These are phyloP conservation scores for Holothuria leucospilota DNA, from an alignment of 53 echinoderm and acorn worm genomes.

Conservation along the genomic window DNA sequence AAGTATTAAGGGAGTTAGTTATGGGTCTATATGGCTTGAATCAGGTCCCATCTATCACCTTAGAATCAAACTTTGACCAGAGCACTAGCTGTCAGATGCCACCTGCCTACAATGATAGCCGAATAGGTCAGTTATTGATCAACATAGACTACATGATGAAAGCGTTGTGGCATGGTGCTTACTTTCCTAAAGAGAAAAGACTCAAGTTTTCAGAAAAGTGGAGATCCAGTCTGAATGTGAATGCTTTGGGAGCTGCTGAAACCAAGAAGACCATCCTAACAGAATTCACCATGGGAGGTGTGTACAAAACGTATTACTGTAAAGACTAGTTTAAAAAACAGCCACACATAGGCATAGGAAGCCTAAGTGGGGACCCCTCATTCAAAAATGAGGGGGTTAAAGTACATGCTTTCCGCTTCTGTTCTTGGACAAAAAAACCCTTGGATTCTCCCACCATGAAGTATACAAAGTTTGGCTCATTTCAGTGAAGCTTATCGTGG, in stretches of 20 bases:
- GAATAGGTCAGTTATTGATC: constrained; percentile 83
- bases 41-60: constrained; percentile 76
- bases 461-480: too few species aligned
- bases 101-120: constrained; percentile 89
- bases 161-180: constrained; percentile 89
- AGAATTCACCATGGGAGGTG: constrained; percentile 92
- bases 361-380: too few species aligned
- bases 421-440: too few species aligned
- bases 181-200: constrained; percentile 92
- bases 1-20: constrained; percentile 87
- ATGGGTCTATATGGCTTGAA: constrained; percentile 90
- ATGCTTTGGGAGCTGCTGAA: constrained; percentile 82
- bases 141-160: constrained; percentile 99
- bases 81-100: constrained; percentile 87
- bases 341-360: too few species aligned
- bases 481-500: too few species aligned
- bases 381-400: too few species aligned
- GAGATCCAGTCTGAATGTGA: constrained; percentile 92
- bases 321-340: too few species aligned
- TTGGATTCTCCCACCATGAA: too few species aligned
- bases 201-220: constrained; percentile 93
- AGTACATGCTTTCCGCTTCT: too few species aligned
- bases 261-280: constrained; percentile 91
- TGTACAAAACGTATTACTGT: not conserved
- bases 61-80: constrained; percentile 89